A percentile compares a stretch with the other conserved stretches of the same genome.
Conservation (phyloP, 2,113 vertebrate species). For the Lathamus discolor region DNA sequence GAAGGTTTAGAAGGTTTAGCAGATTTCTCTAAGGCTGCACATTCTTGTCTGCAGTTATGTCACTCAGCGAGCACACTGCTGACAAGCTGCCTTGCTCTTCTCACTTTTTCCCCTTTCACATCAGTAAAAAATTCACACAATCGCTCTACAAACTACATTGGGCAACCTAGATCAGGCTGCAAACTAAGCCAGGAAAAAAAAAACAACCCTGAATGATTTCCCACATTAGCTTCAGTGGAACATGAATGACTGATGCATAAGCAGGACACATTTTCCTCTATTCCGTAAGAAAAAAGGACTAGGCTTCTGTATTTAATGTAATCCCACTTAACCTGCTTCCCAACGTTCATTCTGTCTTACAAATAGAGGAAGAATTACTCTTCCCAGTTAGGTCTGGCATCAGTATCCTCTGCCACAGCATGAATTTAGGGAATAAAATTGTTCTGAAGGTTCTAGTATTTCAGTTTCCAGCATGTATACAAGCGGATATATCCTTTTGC, state of each 20-base stretch:
- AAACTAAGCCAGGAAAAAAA: not conserved
- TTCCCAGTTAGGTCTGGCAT: not conserved
- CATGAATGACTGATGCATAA: not conserved
- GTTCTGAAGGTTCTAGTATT: not conserved
- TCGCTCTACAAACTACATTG: not conserved
- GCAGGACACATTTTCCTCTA: not conserved
- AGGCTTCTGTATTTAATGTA: not conserved
- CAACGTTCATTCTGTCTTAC: not conserved
- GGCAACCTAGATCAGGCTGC: not conserved
- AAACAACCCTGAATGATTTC: not conserved
- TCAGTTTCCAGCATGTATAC: not conserved
- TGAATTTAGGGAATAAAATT: not conserved
- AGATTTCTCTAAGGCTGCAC: not conserved
- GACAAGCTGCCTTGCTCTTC: not conserved
- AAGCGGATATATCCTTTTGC: not conserved
- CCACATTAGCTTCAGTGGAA: not conserved
- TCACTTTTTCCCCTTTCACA: not conserved
- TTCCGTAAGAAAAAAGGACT: not conserved
- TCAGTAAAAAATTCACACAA: not conserved
- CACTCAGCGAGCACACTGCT: not conserved
- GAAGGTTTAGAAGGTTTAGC: not conserved
- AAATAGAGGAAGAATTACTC: not conserved
- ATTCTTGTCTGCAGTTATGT: not conserved
- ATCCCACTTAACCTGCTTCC: not conserved
- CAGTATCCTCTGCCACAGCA: not conserved